Base-by-base conservation (phyloP, 1,140 invertebrate genomes). In the Apis cerana region DNA sequence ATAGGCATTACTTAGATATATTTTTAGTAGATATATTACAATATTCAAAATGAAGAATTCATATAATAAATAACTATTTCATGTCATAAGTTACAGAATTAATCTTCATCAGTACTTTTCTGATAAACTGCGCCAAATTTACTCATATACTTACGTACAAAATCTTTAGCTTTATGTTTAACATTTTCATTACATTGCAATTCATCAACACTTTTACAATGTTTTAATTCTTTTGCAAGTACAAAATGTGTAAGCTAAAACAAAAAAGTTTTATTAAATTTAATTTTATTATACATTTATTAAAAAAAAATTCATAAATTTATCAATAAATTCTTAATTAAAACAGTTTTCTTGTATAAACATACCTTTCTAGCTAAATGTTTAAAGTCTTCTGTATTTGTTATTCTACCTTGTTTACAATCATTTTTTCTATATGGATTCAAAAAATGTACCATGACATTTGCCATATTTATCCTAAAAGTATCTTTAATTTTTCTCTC, bases 91-190 rank as follows among this genome's bases (percentile, higher is more conserved):
- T 84, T 82, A 82, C 72, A 85, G 75, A 82, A 89, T 91, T 92
- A 94, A 91, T 94, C 94, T 84, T 96, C 96, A 81, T 96, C 96
- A 11, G 94, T 94, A 50, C 95, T 95, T 86, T 96, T 95, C 82
- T 95, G 94, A 90, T 97, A 97, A 43, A 96, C 94, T 21, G 96
- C 95, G 1, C 97, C 98, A 94, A 98, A 99, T 94, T 98, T 98
- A 13, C 96, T 96, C 98, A 99, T 99, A 92, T 99, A 99, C 92
- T 99, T 99, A 87, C 96, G 96, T 33, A 99, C 97, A 94, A 98
- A 99, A 93, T 99, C 98, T 92, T 97, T 97, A 3, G 98, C 97
- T 94, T 99, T 99, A 82, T 97, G 96, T 86, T 97, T 97, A 0
- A 99, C 98, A 83, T 97, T 98, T 78, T 99, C 98, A 83, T 97